Base-by-base conservation (phyloP, 1,140 invertebrate species). In the Leptinotarsa lineolata region DNA sequence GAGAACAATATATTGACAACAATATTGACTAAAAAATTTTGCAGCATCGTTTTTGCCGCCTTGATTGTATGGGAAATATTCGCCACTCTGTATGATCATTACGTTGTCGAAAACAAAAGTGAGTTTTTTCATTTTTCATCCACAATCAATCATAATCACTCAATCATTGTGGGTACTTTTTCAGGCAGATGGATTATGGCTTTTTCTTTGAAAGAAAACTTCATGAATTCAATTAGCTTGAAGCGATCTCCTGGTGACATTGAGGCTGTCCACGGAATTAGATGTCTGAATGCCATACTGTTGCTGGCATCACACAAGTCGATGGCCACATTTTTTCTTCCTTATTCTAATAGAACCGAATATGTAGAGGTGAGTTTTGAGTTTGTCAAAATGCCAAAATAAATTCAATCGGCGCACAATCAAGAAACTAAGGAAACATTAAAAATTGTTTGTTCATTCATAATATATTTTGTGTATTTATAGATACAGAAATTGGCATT, bases 261-360 rank as follows among this genome's bases (percentile, higher is more conserved):
- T 39, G 87, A 87, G 64, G 88, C 88, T 2, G 84, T 92, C 2
- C 92, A 93, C 80, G 91, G 91, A 1, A 87, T 92, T 15, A 84
- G 92, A 80, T 89, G 89, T 15, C 75, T 93, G 2, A 93, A 92
- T 77, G 91, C 91, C 5, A 66, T 90, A 1, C 87, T 91, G 77
- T 80, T 93, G 48, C 79, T 93, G 8, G 24, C 91, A 1, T 88
- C 90, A 0, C 92, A 93, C 76, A 93, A 93, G 80, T 91, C 91
- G 2, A 90, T 93, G 89, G 91, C 92, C 0, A 79, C 91, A 74
- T 91, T 92, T 48, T 93, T 91, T 78, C 88, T 88, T 72, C 91
- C 92, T 30, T 93, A 89, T 77, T 79, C 88, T 2, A 93, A 93
- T 74, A 88, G 92, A 74, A 91, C 91, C 2, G 83, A 85, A 59